Evolutionary conservation across 2,113 vertebrate genomes (phyloP), one percentile per base, ranked within the genome.

Genomic region (Alaudala cheleensis): DNA sequence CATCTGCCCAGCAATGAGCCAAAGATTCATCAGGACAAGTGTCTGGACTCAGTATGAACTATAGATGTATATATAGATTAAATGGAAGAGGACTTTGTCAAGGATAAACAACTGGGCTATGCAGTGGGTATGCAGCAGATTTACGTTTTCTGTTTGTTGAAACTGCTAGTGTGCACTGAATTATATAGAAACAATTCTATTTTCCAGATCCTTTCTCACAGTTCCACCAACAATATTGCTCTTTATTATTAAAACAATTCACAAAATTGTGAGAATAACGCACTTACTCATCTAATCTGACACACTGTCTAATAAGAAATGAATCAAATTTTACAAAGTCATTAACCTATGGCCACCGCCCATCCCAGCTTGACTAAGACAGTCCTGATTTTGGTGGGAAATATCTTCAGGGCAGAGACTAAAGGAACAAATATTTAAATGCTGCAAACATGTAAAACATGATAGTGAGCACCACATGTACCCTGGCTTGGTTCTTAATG

Each of bases 341-440:
- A 49, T 93, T 86, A 89, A 81, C n/a, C 9, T 47, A 49, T 18
- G 31, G 18, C 66, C 76, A 54, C 19, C 1, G 0, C 29, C 19
- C n/a, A 42, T 60, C 64, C 42, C 56, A 88, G 34, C 40, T 39
- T 80, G 33, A 85, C 40, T 40, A 34, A 88, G 49, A 29, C 13
- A 42, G 45, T 61, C 66, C 49, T 49, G 14, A 57, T 62, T 81
- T 92, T 80, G 62, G 21, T 82, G 49, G 71, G 62, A 96, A 95
- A 87, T 81, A 53, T 29, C 83, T 89, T 67, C 56, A 81, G 28
- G 39, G 67, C 47, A 88, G 21, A 81, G 34, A 81, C 24, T 20
- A 25, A 92, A 50, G 14, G 42, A 85, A 65, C 13, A 81, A 70
- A 83, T 70, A 90, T 37, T 83, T 64, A 86, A 90, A 74, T 31